Evolutionary conservation across 23 tunicate genomes (phyloP).

Genomic region (Styela clava): DNA sequence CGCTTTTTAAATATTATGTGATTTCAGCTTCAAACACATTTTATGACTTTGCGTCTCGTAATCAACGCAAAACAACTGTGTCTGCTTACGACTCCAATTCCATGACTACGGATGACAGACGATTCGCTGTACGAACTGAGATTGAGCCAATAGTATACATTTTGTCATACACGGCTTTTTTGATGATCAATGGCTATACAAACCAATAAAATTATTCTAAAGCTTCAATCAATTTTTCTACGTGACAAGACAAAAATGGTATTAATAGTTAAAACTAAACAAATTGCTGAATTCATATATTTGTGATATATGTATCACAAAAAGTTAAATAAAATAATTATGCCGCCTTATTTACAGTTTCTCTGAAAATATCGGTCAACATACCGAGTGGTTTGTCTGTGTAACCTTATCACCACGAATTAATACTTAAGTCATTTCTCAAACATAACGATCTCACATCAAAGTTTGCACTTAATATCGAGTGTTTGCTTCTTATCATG

Average conservation of each 20-base stretch:
- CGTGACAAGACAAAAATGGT: background rate
- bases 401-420: background rate
- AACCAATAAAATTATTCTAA: background rate
- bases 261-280: too few relatives aligned
- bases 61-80: too few relatives aligned
- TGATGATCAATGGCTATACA: too few relatives aligned
- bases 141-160: too few relatives aligned
- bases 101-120: too few relatives aligned
- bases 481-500: background rate
- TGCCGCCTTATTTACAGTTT: background rate
- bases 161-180: too few relatives aligned
- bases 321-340: too few relatives aligned
- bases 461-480: background rate
- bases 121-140: too few relatives aligned
- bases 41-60: too few relatives aligned
- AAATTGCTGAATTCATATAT: constrained; percentile 6
- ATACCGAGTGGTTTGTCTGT: background rate
- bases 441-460: background rate
- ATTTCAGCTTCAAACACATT: too few relatives aligned
- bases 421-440: background rate
- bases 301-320: background rate
- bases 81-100: too few relatives aligned
- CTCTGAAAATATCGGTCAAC: background rate
- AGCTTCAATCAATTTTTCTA: background rate
- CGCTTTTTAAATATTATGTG: too few relatives aligned